Percentiles rank a stretch among this genome's conserved stretches.
These are phyloP conservation scores for Bombus fervidus DNA, from an alignment of 1,140 invertebrate species.

Conservation along the genomic window DNA sequence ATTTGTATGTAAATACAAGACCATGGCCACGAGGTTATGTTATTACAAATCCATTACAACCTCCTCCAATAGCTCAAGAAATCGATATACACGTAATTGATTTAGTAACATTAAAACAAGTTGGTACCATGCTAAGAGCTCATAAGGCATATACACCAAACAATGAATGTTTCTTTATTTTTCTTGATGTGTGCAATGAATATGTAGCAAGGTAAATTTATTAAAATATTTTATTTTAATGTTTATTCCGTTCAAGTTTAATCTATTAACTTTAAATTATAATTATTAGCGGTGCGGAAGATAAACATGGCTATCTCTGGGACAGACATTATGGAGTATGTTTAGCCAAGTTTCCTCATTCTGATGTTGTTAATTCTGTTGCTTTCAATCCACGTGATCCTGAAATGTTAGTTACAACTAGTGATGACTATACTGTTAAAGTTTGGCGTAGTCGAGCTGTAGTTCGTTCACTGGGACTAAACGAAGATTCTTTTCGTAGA, in stretches of 20 bases:
- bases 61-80: slow-evolving; percentile 95
- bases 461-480: slow-evolving; percentile 78
- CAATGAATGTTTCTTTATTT: slow-evolving; percentile 95
- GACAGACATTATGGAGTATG: slow-evolving; percentile 93
- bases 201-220: slow-evolving; percentile 91
- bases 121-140: slow-evolving; percentile 91
- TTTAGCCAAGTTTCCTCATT: slow-evolving; percentile 89
- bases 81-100: slow-evolving; percentile 96
- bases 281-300: slow-evolving; percentile 91
- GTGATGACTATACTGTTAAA: slow-evolving; percentile 92
- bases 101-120: slow-evolving; percentile 89
- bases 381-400: slow-evolving; percentile 93
- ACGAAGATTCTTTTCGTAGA: slow-evolving; percentile 72
- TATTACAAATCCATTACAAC: slow-evolving; percentile 90
- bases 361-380: slow-evolving; percentile 93
- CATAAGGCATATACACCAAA: slow-evolving; percentile 94
- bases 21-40: slow-evolving; percentile 92
- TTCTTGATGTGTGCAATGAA: slow-evolving; percentile 92
- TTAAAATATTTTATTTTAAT: slow-evolving; percentile 7
- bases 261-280: slow-evolving; percentile 37
- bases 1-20: slow-evolving; percentile 93
- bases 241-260: neutral
- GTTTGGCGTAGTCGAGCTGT: slow-evolving; percentile 85
- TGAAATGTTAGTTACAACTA: slow-evolving; percentile 93
- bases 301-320: slow-evolving; percentile 93